A percentile compares a stretch with the other conserved stretches of the same genome.
These are phyloP conservation scores for Drosophila algonquin DNA, from an alignment of 2,888 invertebrate species.

Conservation along the genomic window DNA sequence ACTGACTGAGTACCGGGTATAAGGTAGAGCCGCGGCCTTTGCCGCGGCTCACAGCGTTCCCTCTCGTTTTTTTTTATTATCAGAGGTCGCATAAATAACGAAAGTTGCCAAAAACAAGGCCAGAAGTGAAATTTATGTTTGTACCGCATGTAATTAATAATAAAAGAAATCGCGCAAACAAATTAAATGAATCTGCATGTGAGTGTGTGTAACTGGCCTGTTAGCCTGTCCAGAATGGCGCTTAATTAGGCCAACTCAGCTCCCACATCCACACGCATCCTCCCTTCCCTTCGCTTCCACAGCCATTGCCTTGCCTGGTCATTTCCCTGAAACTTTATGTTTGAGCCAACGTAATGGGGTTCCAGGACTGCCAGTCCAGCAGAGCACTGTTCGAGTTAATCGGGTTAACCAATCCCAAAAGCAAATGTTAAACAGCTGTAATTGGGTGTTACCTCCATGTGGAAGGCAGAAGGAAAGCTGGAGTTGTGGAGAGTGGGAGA, in stretches of 20 bases:
- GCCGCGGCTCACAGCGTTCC: too few species aligned
- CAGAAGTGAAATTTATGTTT: slow-evolving; percentile 39
- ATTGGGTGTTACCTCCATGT: slow-evolving; percentile 36
- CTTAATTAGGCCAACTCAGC: slow-evolving; percentile 53
- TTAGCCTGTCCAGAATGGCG: slow-evolving; percentile 40
- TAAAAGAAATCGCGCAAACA: slow-evolving; percentile 49
- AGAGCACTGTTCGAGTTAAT: slow-evolving; percentile 29
- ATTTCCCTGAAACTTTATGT: slow-evolving; percentile 32
- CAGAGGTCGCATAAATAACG: slow-evolving; percentile 38
- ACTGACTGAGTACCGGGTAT: too few species aligned
- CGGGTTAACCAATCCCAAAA: slow-evolving; percentile 43
- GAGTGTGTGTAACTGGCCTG: slow-evolving; percentile 31
- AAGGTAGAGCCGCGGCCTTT: too few species aligned
- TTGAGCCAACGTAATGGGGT: slow-evolving; percentile 38
- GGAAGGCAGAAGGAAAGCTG: background rate
- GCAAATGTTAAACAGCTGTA: slow-evolving; percentile 45
- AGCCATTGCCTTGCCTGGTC: background rate
- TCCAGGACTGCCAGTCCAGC: background rate
- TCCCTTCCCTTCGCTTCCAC: background rate
- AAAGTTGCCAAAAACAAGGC: slow-evolving; percentile 37
- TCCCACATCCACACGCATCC: background rate
- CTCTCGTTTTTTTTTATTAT: slow-evolving; percentile 28
- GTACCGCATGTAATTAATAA: slow-evolving; percentile 57
- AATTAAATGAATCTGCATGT: slow-evolving; percentile 32
- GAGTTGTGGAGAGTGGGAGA: background rate